Base-by-base conservation (phyloP, 2,888 invertebrate species). In the Lithodes maja region DNA sequence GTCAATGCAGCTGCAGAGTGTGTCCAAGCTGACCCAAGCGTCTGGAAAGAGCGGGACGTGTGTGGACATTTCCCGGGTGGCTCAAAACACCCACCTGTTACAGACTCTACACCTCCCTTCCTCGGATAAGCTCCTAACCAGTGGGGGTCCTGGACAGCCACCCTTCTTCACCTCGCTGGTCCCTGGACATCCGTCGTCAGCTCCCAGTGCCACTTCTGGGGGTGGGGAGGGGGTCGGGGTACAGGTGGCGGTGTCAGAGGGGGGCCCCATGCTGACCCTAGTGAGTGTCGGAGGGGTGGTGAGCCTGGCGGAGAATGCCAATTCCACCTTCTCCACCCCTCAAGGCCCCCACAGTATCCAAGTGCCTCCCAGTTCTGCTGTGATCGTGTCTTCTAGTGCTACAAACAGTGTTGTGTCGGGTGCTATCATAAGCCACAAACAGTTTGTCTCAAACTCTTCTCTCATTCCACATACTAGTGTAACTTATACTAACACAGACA, bases 341-440 rank as follows among this genome's bases (percentile, higher is more conserved):
- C 87, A 83, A 78, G 85, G 83, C 80, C 88, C 88, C 80, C 88
- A 81, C 83, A 85, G 88, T 81, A 89, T 89, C 78, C 85, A 86
- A 77, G 89, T 89, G 79, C 90, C 90, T 90, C 85, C 77, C 69
- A 90, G 87, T 90, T 83, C 90, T 82, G 86, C 90, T 90, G 90
- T 90, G 90, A 90, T 90, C 83, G 90, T 86, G 79, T 90, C 90
- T 86, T 89, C 89, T 83, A 90, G 86, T 86, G 83, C 88, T 88
- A 87, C 88, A 86, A 88, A 90, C 83, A 90, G 85, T 90, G 85
- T 90, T 83, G 74, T 90, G 83, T 88, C 90, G 78, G 88, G 90
- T 88, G 88, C 90, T 90, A 89, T 90, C 53, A 83, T 89, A 79
- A 90, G 83, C 86, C 85, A 86, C 88, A 89, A 89, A 85, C 88